Evolutionary conservation across 2,888 invertebrate species (phyloP).

Genomic region (Adineta ricciae): DNA sequence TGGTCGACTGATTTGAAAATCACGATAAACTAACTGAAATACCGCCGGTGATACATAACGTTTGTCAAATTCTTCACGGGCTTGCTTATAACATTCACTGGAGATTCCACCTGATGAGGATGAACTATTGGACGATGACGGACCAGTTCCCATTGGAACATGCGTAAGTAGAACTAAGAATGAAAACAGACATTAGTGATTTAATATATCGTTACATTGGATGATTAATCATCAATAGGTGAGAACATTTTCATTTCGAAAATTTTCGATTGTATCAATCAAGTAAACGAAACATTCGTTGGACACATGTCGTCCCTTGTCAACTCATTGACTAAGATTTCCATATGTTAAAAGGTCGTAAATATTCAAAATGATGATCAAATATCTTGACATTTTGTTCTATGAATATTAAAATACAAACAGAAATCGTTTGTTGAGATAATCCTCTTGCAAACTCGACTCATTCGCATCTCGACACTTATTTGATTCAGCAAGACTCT

Average conservation of each 20-base stretch:
- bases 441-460: neutral
- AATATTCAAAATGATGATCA: neutral
- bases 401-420: neutral
- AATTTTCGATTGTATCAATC: too few relatives aligned
- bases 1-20: slow-evolving; percentile 17
- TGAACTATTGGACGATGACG: neutral
- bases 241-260: too few relatives aligned
- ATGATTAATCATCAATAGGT: too few relatives aligned
- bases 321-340: neutral
- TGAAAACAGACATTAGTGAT: too few relatives aligned
- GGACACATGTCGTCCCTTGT: too few relatives aligned
- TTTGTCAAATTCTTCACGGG: neutral
- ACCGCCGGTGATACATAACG: neutral
- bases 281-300: too few relatives aligned
- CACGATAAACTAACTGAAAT: neutral
- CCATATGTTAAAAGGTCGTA: neutral
- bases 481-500: too few relatives aligned
- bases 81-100: slow-evolving; percentile 16
- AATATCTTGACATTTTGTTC: neutral
- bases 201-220: neutral
- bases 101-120: neutral
- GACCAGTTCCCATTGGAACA: neutral
- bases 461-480: neutral
- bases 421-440: neutral
- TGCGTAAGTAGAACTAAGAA: neutral